Base-by-base conservation (phyloP, 2,888 invertebrate genomes). In the Spilosoma lubricipeda region DNA sequence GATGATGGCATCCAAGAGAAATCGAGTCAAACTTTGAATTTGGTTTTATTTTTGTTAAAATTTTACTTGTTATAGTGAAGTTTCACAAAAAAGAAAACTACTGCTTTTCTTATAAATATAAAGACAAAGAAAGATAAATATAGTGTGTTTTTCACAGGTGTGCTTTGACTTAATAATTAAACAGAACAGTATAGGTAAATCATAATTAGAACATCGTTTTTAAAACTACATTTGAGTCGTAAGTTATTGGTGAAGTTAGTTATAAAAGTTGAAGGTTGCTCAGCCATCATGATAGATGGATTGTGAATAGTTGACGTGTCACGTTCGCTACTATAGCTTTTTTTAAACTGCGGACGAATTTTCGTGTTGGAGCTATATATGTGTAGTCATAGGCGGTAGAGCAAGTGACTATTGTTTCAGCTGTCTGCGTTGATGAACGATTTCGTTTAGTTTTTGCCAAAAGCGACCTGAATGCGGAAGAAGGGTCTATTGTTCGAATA, bases 371-470 rank as follows among this genome's bases (percentile, higher is more conserved):
- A 30, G 20, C 48, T 70, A 67, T 69, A 76, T 78, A 77, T 75
- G 74, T 86, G 80, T 79, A 84, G 18, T 63, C 30, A 30, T 18
- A 59, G 27, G 77, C 78, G 75, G 73, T 71, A 75, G 83, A 73
- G 73, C 82, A 85, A 86, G 83, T 87, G 86, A 84, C 87, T 87
- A 90, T 91, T 92, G 90, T 92, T 80, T 85, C 82, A 82, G 82
- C 84, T 86, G 92, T 89, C 91, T 82, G 82, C 85, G 85, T 88
- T 92, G 92, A 93, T 89, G 87, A 88, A 93, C 92, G 90, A 86
- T 86, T 87, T 84, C 76, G 85, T 80, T 79, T 87, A 87, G 81
- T 89, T 90, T 88, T 88, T 85, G 85, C 84, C 86, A 85, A 87
- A 87, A 84, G 81, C 84, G 87, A 85, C 86, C 87, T 86, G 84